Percentiles rank a stretch among this genome's conserved stretches.
Conservation (phyloP, 2,888 invertebrate genomes). For the Periphyllus acericola region DNA sequence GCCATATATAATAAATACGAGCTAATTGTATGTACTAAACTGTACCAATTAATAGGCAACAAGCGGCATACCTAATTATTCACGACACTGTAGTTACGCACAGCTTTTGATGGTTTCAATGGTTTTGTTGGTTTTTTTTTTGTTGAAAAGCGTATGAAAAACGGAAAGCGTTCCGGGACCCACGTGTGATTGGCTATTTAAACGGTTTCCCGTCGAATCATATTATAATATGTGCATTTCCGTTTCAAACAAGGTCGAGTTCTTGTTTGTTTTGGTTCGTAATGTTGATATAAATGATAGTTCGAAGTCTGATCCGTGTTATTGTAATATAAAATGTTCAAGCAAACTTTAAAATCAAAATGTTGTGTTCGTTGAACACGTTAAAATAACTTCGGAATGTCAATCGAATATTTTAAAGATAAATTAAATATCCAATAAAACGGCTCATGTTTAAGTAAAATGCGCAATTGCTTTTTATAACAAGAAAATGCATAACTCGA, state of each 20-base stretch:
- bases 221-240: slow-evolving; percentile 5
- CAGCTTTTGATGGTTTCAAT: background rate
- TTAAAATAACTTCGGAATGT: background rate
- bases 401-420: background rate
- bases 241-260: slow-evolving; percentile 28
- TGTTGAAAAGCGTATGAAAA: background rate
- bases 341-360: background rate
- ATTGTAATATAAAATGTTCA: background rate
- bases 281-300: background rate
- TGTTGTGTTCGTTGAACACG: background rate
- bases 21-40: background rate
- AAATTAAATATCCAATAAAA: background rate
- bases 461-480: slow-evolving; percentile 23
- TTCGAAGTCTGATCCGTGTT: no score
- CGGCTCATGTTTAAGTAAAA: slow-evolving; percentile 35
- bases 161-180: slow-evolving; percentile 3
- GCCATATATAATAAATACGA: background rate
- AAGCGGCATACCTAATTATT: background rate
- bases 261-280: background rate
- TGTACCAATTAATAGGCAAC: background rate
- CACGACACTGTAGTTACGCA: background rate
- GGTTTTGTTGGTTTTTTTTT: background rate
- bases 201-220: slow-evolving; percentile 14
- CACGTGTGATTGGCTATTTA: slow-evolving; percentile 22
- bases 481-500: slow-evolving; percentile 26